Evolutionary conservation across 2,888 invertebrate species (phyloP).

Genomic region (Drosophila paramelanica): DNA sequence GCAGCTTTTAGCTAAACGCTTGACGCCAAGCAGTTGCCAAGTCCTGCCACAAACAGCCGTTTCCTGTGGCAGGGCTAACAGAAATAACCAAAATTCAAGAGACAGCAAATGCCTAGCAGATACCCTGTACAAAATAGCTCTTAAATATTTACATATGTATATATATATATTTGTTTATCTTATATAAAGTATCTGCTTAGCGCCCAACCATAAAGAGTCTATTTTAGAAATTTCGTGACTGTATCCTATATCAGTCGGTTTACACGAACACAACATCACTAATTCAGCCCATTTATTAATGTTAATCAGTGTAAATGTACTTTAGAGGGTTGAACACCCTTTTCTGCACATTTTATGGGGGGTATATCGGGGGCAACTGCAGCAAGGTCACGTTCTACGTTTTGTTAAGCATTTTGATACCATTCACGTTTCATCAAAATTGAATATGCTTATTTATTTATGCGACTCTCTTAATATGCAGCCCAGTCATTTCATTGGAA

Average conservation of each 20-base stretch:
- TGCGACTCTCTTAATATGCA: conserved; percentile 75
- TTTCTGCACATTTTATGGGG: conserved; percentile 10
- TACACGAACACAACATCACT: not conserved
- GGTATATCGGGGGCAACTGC: conserved; percentile 23
- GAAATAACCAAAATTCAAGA: not conserved
- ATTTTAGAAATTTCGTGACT: conserved; percentile 8
- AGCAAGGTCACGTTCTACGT: conserved; percentile 68
- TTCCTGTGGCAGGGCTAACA: conserved; percentile 8
- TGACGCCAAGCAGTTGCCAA: conserved; percentile 5
- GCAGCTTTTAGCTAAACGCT: conserved; percentile 41
- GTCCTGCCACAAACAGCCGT: conserved; percentile 7
- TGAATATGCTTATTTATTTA: conserved; percentile 79
- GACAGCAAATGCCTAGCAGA: not conserved
- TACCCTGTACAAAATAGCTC: not conserved
- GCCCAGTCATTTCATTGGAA: conserved; percentile 58
- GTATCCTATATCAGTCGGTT: not conserved
- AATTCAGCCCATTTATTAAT: conserved; percentile 5
- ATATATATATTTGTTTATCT: not conserved
- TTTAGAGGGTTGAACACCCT: conserved; percentile 5
- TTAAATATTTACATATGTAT: too few species aligned
- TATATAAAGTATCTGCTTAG: not conserved
- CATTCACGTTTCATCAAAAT: conserved; percentile 77
- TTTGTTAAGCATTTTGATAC: conserved; percentile 78
- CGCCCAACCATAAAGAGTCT: not conserved
- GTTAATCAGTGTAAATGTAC: conserved; percentile 6